A percentile compares a stretch with the other conserved stretches of the same genome.
phyloP scores from a whole-genome alignment of 2,113 vertebrate genomes.

The Syrmaticus mikado region DNA sequence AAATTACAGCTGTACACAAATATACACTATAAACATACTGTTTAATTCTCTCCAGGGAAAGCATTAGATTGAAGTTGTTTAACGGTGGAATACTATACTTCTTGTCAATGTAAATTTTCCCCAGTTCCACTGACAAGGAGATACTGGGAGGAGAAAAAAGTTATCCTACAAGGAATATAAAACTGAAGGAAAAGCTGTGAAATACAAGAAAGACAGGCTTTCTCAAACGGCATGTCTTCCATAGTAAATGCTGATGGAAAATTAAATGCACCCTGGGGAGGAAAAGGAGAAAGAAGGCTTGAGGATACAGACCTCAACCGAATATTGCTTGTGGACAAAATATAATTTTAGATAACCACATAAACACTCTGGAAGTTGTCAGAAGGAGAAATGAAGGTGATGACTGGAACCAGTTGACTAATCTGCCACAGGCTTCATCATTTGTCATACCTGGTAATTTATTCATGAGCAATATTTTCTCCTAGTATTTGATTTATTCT shows the following conservation, averaged over 20 bases:
- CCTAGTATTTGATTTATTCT: neutral
- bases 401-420: conserved; percentile 16
- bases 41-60: conserved; percentile 25
- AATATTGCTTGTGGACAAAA: neutral
- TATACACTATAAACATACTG: conserved; percentile 8
- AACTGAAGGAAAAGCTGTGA: conserved; percentile 12
- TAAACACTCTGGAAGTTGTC: neutral
- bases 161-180: conserved; percentile 28
- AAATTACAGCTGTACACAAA: conserved; percentile 49
- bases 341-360: neutral
- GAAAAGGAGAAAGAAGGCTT: neutral
- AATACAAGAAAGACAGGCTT: neutral
- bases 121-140: neutral
- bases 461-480: conserved; percentile 24
- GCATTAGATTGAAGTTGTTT: conserved; percentile 22
- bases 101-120: conserved; percentile 42
- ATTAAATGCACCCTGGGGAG: neutral
- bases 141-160: neutral
- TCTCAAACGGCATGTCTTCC: neutral
- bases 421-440: neutral
- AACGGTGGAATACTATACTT: conserved; percentile 26
- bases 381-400: conserved; percentile 1
- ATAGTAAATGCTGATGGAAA: neutral
- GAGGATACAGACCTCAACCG: neutral
- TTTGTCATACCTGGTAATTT: conserved; percentile 24